Conservation (phyloP, 2,113 vertebrate genomes). For the Tricholaema leucomelas region DNA sequence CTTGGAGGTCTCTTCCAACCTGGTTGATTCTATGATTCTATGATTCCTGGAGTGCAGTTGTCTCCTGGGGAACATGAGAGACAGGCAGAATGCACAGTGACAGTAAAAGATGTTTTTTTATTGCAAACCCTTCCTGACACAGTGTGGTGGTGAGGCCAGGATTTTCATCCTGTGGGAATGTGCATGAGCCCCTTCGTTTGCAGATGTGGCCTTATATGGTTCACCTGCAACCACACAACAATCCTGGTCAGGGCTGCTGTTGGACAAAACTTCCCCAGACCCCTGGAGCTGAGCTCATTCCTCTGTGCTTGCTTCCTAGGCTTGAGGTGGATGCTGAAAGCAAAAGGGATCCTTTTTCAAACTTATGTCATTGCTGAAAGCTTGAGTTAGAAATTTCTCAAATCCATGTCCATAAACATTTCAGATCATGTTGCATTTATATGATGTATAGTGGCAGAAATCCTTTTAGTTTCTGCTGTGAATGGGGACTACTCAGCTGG, state of each 20-base stretch:
- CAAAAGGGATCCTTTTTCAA: neutral
- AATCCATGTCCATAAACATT: neutral
- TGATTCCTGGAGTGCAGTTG: neutral
- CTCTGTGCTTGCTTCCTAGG: neutral
- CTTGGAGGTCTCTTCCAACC: too few relatives aligned
- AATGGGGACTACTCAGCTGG: neutral
- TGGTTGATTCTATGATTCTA: too few relatives aligned
- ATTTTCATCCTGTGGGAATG: accelerated
- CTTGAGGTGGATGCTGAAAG: neutral
- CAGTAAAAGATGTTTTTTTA: accelerated
- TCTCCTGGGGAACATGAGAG: neutral
- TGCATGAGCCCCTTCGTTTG: neutral
- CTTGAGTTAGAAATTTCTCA: neutral
- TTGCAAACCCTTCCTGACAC: neutral
- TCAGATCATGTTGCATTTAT: neutral
- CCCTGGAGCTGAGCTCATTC: neutral
- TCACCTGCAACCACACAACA: accelerated
- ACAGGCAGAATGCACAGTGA: accelerated
- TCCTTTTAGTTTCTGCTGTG: neutral
- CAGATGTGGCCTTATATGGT: neutral
- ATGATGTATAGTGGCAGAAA: neutral
- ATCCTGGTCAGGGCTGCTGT: neutral
- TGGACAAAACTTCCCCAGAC: neutral
- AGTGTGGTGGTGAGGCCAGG: neutral
- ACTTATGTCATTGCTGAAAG: neutral